Percentiles rank a stretch among this genome's conserved stretches.
Conservation (phyloP, 2,797 vertebrate species). For the Coendou prehensilis region DNA sequence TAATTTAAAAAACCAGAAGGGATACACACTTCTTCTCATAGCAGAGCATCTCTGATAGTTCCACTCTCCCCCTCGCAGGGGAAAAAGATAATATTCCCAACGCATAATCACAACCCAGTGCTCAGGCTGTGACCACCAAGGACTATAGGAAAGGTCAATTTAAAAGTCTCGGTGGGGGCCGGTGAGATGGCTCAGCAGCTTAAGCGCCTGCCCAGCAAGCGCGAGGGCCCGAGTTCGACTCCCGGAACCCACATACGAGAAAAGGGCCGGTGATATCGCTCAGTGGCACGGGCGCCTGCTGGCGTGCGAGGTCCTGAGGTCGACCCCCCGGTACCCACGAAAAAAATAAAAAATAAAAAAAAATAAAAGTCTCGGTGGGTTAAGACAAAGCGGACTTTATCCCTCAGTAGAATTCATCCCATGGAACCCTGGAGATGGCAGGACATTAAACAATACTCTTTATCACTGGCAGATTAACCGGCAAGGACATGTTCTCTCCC, state of each 20-base stretch:
- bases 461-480: conserved; percentile 69
- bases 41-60: conserved; percentile 6
- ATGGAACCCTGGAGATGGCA: conserved; percentile 58
- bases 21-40: background rate
- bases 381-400: conserved; percentile 87
- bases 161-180: conserved; percentile 76
- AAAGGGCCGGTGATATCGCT: no score
- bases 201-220: no score
- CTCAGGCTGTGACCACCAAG: conserved; percentile 67
- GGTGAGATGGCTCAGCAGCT: no score
- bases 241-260: no score
- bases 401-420: conserved; percentile 66
- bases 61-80: background rate
- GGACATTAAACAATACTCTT: conserved; percentile 84
- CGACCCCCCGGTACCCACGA: no score
- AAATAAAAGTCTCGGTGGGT: conserved; percentile 75
- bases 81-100: conserved; percentile 27
- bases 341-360: no score
- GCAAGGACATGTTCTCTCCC: conserved; percentile 77
- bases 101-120: conserved; percentile 63
- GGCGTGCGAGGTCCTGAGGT: no score
- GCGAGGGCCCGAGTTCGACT: no score
- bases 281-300: no score
- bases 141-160: conserved; percentile 79
- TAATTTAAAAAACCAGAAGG: background rate